Evolutionary conservation across 2,113 vertebrate species (phyloP).

Genomic region (Rhynchopsitta pachyrhyncha): DNA sequence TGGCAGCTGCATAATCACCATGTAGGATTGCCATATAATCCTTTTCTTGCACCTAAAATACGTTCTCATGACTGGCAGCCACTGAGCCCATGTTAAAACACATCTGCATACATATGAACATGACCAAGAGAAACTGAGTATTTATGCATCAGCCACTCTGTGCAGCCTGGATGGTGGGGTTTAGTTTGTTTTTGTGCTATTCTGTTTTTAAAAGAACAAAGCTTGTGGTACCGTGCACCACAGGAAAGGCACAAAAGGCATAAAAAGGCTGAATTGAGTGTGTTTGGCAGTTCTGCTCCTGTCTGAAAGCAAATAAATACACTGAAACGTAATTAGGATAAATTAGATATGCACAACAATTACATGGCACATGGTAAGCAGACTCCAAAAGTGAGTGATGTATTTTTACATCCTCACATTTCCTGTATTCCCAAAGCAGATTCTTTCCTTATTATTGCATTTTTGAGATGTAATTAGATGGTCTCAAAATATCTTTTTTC

Average conservation of each 20-base stretch:
- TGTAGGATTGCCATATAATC: not conserved
- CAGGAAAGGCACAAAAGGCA: not conserved
- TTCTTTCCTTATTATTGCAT: not conserved
- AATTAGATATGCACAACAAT: not conserved
- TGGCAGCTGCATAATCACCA: not conserved
- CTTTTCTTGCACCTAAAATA: not conserved
- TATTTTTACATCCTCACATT: conserved; percentile 2
- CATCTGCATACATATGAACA: not conserved
- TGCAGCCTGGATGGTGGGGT: not conserved
- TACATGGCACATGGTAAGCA: not conserved
- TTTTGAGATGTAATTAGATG: conserved; percentile 11
- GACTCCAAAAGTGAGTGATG: not conserved
- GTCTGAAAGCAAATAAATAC: not conserved
- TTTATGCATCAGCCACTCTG: not conserved
- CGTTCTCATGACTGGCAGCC: not conserved
- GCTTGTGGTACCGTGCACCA: not conserved
- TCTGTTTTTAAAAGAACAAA: not conserved
- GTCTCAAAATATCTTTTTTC: not conserved
- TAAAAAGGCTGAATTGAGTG: not conserved
- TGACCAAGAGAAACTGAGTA: not conserved
- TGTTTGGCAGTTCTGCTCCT: not conserved
- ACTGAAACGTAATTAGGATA: not conserved
- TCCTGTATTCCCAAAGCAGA: not conserved
- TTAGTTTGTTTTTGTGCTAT: not conserved
- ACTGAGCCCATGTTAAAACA: not conserved